Base-by-base conservation (phyloP, 2,113 vertebrate species). In the Anser cygnoides region DNA sequence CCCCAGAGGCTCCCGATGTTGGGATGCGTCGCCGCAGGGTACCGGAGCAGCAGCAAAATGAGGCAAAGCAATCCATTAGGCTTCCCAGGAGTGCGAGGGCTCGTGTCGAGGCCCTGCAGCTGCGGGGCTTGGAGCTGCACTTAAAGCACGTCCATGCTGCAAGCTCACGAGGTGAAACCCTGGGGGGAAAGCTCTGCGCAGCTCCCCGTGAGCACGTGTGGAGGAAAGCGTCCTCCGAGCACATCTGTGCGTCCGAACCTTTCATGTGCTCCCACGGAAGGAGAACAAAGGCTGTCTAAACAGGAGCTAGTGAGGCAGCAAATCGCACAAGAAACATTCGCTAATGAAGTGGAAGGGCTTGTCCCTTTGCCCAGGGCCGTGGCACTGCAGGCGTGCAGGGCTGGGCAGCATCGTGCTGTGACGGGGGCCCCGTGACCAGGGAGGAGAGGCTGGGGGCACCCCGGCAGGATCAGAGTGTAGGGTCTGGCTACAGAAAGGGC, bases 261-360 rank as follows among this genome's bases (percentile, higher is more conserved):
- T 94, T 86, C 89, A 68, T 90, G 84, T 10, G 33, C 66, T 92
- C 63, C 77, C 50, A 31, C 1, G 10, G 82, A 58, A 11, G 1
- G 76, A 87, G 58, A 87, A 87, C 95, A 94, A 96, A 95, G 90
- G 89, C 91, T 92, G 96, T 93, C 94, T 96, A 96, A 96, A 96
- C 84, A 84, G 87, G 84, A 95, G 85, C 92, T 96, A 93, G 91
- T 78, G 95, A 97, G 96, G 95, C 94, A 92, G 95, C 93, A 97
- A 96, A 97, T 96, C 41, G 82, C 87, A 67, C 87, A 62, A 96
- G 96, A 95, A 97, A 83, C 95, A 87, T 94, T 97, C 93, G 85
- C 93, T 96, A 97, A 97, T 97, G 93, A 97, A 96, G 92, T 96
- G 96, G 96, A 97, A 97, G 91, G 91, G 88, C 96, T 97, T 97